Evolutionary conservation across 2,797 vertebrate genomes (phyloP), one percentile per base, ranked within the genome.

Genomic region (Anguilla marmorata): DNA sequence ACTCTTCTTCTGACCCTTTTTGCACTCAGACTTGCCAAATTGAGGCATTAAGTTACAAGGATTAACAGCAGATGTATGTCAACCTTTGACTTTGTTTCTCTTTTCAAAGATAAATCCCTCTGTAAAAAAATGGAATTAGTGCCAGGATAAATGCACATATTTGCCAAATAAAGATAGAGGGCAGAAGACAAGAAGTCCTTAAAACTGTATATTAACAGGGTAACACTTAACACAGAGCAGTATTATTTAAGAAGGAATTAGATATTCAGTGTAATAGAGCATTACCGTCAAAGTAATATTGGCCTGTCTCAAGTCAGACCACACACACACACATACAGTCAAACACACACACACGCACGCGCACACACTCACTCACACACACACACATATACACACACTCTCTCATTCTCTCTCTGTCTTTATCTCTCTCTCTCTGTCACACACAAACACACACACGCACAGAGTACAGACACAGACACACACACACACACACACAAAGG

Each of bases 291-390:
- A 41, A 12, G 45, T 21, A 16, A 45, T 79, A 79, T 37, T 45
- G 6, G 11, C 37, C 74, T 79, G 37, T 16, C 16, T 79, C 37
- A 41, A 72, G 27, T 16, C 30, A 9, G 45, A 45, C 24, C n/a
- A 19, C 48, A 85, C 14, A 85, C 63, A 52, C 37, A 76, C 41
- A 88, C 48, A 76, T 27, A 88, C 58, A 88, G 60, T 56, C 58
- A 86, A 8, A 60, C 45, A 85, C n/a, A 84, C 84, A 88, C 63
- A 72, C 24, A 50, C 69, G 60, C 12, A 37, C 48, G 76, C 72
- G 89, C 48, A 87, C 80, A 83, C 50, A 52, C 8, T 0, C 41
- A 45, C 41, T 45, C 41, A 52, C 11, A 12, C 50, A 52, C 50
- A 52, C 11, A 52, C 50, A 72, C 8, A 37, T 37, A 83, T 60